A percentile compares a stretch with the other conserved stretches of the same genome.
These are phyloP conservation scores for Limnodromus scolopaceus DNA, from an alignment of 2,797 vertebrate genomes.

Conservation along the genomic window DNA sequence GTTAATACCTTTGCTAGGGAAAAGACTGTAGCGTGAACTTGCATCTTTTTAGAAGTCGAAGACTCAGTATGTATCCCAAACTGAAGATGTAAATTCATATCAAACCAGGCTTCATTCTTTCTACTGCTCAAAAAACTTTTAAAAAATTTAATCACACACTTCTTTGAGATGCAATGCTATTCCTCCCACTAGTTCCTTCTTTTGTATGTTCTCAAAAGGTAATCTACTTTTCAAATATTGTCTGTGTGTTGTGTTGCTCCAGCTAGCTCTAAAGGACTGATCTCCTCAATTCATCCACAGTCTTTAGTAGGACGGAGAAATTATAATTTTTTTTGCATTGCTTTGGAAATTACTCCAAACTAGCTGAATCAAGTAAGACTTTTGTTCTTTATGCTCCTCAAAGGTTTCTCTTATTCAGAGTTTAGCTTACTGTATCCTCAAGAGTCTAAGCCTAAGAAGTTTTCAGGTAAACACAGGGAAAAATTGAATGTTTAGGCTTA, in stretches of 20 bases:
- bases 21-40: neutral
- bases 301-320: neutral
- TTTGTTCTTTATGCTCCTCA: neutral
- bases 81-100: neutral
- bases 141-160: neutral
- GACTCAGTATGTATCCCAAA: neutral
- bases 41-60: neutral
- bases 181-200: neutral
- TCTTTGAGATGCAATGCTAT: neutral
- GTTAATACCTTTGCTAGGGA: neutral
- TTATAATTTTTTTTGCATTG: neutral
- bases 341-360: neutral
- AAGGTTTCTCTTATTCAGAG: neutral
- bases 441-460: neutral
- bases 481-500: neutral
- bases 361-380: neutral
- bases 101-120: neutral
- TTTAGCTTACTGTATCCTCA: neutral
- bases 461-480: neutral
- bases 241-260: neutral
- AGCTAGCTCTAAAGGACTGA: neutral
- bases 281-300: neutral
- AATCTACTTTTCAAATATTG: neutral
- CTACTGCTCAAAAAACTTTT: neutral
- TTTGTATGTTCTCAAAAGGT: neutral